Base-by-base conservation (phyloP, 2,888 invertebrate species). In the Halocaridina rubra region DNA sequence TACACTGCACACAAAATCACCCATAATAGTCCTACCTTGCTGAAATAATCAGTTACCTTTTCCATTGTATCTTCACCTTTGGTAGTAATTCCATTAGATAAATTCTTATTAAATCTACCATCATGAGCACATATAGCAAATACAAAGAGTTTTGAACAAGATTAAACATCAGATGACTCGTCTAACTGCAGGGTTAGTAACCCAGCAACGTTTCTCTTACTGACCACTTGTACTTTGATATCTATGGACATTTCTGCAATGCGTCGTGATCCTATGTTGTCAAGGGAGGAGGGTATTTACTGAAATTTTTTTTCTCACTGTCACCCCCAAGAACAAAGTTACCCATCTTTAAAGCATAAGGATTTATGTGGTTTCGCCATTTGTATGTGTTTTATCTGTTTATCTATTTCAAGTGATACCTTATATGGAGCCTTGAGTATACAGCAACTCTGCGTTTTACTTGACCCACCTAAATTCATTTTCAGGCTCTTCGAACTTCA, bases 1-100 rank as follows among this genome's bases (percentile, higher is more conserved):
- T 80, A 84, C n/a, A n/a, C n/a, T n/a, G n/a, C n/a, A n/a, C n/a
- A n/a, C 3, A 85, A 13, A 27, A 64, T 75, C 33, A 19, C 22
- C 69, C 85, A 76, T 27, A 57, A 13, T 0, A 86, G 61, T 7
- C 72, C 81, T 53, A 69, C 29, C 27, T 4, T 53, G 7, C 53
- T 10, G 2, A 67, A 86, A 78, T 78, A 77, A 16, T 19, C 10
- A 27, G 16, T 27, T 4, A 76, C 24, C 24, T 53, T 84, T 3
- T 84, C 33, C 53, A 78, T 46, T 13, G 69, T 53, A 46, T 82
- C 69, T 3, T 69, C 71, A 64, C 59, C 75, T 59, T 3, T 81
- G 8, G 81, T 78, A 57, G 81, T 77, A 27, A 64, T n/a, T n/a
- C n/a, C n/a, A n/a, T n/a, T n/a, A n/a, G n/a, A n/a, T n/a, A n/a